phyloP scores from a whole-genome alignment of 2,888 invertebrate species.

The Yponomeuta evonymella region DNA sequence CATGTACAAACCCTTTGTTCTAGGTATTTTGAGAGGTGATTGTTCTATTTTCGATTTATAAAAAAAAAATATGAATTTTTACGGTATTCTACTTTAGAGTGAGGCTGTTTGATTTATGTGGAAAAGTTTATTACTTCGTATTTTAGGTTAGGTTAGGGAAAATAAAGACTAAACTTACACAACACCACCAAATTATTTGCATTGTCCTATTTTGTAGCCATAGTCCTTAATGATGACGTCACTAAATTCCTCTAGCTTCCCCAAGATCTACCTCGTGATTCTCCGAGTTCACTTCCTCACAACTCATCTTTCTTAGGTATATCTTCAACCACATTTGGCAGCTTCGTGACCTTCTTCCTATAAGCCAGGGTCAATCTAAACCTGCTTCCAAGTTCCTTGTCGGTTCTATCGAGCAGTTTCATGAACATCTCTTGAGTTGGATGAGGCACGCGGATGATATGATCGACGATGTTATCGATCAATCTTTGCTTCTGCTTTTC shows the following conservation, averaged over 20 bases:
- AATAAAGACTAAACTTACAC: too few relatives aligned
- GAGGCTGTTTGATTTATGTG: too few relatives aligned
- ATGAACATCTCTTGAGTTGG: not conserved
- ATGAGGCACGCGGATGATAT: not conserved
- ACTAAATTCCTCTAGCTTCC: not conserved
- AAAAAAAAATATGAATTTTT: too few relatives aligned
- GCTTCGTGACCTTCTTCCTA: not conserved
- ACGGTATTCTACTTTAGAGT: too few relatives aligned
- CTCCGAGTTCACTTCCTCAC: not conserved
- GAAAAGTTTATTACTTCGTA: too few relatives aligned
- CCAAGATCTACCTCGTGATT: not conserved
- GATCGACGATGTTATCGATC: not conserved
- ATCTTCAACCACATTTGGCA: constrained; percentile 13
- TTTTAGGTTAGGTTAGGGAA: too few relatives aligned
- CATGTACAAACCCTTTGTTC: too few relatives aligned
- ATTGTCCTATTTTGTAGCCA: too few relatives aligned
- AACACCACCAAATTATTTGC: too few relatives aligned
- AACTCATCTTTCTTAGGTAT: constrained; percentile 26
- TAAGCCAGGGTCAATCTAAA: not conserved
- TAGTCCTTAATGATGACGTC: too few relatives aligned
- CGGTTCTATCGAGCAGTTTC: not conserved
- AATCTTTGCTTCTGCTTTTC: constrained; percentile 10
- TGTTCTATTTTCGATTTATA: too few relatives aligned
- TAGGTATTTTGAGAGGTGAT: too few relatives aligned
- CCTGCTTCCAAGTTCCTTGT: constrained; percentile 3